phyloP scores from a whole-genome alignment of 2,888 invertebrate genomes.

The Troides aeacus region DNA sequence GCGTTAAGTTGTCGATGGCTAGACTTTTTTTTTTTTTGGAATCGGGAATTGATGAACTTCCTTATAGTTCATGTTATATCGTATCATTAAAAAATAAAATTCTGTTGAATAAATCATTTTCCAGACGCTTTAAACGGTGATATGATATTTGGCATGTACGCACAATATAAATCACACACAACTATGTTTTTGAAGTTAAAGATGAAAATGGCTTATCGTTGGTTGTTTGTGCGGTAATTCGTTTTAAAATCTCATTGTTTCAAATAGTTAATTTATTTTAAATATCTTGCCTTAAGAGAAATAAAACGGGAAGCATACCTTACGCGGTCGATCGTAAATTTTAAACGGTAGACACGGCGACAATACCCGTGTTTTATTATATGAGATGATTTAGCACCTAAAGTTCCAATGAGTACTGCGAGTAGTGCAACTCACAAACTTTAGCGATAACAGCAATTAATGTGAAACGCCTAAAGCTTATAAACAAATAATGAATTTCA shows the following conservation, averaged over 20 bases:
- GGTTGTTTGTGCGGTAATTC: background rate
- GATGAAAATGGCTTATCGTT: background rate
- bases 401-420: slow-evolving; percentile 40
- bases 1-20: slow-evolving; percentile 11
- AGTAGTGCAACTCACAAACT: slow-evolving; percentile 19
- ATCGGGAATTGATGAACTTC: slow-evolving; percentile 22
- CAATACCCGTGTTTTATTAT: slow-evolving; percentile 40
- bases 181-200: background rate
- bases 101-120: background rate
- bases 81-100: background rate
- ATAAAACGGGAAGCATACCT: slow-evolving; percentile 27
- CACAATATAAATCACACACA: background rate
- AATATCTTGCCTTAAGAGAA: slow-evolving; percentile 9
- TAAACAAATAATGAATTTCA: background rate
- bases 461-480: background rate
- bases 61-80: slow-evolving; percentile 9
- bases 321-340: slow-evolving; percentile 24
- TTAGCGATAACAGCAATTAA: slow-evolving; percentile 1
- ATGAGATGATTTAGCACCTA: slow-evolving; percentile 45
- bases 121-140: too few relatives aligned
- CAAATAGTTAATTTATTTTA: slow-evolving; percentile 1
- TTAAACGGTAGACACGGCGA: slow-evolving; percentile 25
- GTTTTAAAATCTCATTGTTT: slow-evolving; percentile 2
- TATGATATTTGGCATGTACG: too few relatives aligned
- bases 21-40: slow-evolving; percentile 20